Evolutionary conservation across 1,140 invertebrate genomes (phyloP), one percentile per base, ranked within the genome.

Genomic region (Drosophila yakuba): DNA sequence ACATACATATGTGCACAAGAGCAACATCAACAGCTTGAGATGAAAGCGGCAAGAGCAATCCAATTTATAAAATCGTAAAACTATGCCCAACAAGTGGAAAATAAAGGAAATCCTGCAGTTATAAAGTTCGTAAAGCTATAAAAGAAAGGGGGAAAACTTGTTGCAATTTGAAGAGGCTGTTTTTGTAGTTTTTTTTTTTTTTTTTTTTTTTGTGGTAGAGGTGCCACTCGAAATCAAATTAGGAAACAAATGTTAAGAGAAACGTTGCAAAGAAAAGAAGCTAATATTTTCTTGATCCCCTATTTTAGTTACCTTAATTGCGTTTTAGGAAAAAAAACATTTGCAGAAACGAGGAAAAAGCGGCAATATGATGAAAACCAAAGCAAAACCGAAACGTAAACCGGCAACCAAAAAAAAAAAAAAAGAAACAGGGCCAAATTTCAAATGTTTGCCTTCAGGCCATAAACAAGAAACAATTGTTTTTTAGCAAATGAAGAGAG

Each of bases 381-480:
- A 73, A 52, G 57, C 47, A 15, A 55, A 78, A 63, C 67, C 41
- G 45, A 73, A 78, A 67, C 56, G 47, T 50, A 77, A 76, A 59
- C 47, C 51, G 39, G 58, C 59, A 59, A 44, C 61, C 32, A 32
- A 12, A 35, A 57, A 45, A 75, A 17, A 17, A 17, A 17, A 17
- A 17, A 17, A 17, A n/a, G n/a, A n/a, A 17, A 64, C 41, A 76
- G 81, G 77, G 62, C 56, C 61, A 80, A 84, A 85, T 80, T 80
- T 84, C 58, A 85, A 84, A 85, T 85, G 64, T 69, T 71, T 80
- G 77, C 77, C 80, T 69, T 76, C 44, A 20, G 67, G 77, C 66
- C 61, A 80, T 84, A 85, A 80, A 85, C 66, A 85, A 73, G 72
- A 85, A 84, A 85, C 72, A 84, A 84, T 84, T 84, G 80, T 80